Evolutionary conservation across 2,797 vertebrate genomes (phyloP).

Genomic region (Loris lydekkerianus): DNA sequence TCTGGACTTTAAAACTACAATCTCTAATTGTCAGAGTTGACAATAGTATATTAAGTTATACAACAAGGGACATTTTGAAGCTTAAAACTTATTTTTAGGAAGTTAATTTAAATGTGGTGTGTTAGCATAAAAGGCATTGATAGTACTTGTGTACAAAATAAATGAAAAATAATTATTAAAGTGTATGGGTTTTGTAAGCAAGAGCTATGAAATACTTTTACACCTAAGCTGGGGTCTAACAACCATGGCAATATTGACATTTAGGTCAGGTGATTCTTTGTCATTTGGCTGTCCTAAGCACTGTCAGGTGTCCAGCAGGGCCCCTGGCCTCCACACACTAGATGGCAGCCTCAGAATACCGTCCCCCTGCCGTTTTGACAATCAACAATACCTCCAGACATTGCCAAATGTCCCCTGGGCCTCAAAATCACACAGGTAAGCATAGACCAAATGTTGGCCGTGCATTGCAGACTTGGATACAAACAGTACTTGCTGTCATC

Average conservation of each 20-base stretch:
- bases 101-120: not conserved
- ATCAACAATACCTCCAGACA: not conserved
- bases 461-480: not conserved
- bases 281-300: too few species aligned
- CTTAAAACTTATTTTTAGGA: not conserved
- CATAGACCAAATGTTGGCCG: fast-evolving
- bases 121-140: not conserved
- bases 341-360: too few species aligned
- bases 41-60: not conserved
- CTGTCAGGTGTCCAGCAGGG: too few species aligned
- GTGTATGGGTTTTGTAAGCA: not conserved
- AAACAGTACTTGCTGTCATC: fast-evolving
- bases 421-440: not conserved
- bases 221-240: not conserved
- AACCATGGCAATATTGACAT: fast-evolving
- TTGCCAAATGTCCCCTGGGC: not conserved
- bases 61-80: not conserved
- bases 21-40: not conserved
- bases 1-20: not conserved
- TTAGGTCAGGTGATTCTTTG: not conserved
- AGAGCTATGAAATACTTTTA: not conserved
- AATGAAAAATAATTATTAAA: not conserved
- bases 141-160: not conserved
- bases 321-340: not conserved
- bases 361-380: not conserved